Percentiles rank a stretch among this genome's conserved stretches.
phyloP scores from a whole-genome alignment of 2,113 vertebrate genomes.

The Cryptoleucopteryx plumbea region DNA sequence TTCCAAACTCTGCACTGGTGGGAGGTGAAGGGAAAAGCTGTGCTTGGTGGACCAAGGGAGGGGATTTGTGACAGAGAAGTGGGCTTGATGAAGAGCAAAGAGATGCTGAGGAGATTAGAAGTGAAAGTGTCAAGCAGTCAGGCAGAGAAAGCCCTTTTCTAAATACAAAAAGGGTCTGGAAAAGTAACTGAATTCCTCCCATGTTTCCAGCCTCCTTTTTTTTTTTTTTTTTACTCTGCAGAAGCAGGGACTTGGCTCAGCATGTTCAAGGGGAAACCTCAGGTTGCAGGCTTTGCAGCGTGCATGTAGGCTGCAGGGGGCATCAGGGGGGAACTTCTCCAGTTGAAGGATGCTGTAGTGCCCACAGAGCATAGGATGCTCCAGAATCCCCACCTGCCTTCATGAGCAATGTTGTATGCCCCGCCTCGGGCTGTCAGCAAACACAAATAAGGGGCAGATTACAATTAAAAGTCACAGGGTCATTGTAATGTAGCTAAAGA shows the following conservation, averaged over 20 bases:
- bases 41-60: not conserved
- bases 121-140: not conserved
- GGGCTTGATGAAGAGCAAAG: not conserved
- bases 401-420: not conserved
- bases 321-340: not conserved
- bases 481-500: slow-evolving; percentile 2
- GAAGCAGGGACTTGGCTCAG: not conserved
- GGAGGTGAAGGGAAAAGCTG: not conserved
- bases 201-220: not conserved
- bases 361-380: not conserved
- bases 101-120: not conserved
- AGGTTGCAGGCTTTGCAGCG: fast-evolving
- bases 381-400: not conserved
- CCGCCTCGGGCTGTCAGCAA: not conserved
- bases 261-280: not conserved
- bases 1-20: not conserved
- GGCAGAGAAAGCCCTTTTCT: not conserved
- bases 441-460: not conserved
- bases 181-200: not conserved
- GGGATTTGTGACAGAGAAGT: not conserved
- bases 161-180: not conserved
- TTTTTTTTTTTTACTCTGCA: no score
- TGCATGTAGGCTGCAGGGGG: slow-evolving; percentile 16
- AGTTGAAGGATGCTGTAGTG: not conserved
- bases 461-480: not conserved